phyloP scores from a whole-genome alignment of 2,797 vertebrate species.

The Leucoraja ocellata region DNA sequence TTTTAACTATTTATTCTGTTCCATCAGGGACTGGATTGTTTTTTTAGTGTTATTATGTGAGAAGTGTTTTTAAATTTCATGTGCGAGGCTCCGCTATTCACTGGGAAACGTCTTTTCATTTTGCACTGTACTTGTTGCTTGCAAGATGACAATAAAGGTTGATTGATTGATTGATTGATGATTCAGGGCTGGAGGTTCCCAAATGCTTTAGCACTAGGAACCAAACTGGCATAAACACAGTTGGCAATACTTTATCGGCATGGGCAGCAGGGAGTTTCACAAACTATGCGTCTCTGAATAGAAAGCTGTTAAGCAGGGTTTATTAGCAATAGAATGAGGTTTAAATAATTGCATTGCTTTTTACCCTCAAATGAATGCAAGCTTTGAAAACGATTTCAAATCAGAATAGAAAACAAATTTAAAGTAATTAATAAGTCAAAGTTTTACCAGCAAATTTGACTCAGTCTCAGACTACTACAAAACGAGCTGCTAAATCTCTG shows the following conservation, averaged over 20 bases:
- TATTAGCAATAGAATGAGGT: not conserved
- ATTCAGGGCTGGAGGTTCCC: not conserved
- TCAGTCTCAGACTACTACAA: not conserved
- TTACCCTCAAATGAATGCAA: not conserved
- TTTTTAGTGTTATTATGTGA: too few relatives aligned
- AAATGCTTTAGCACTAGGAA: not conserved
- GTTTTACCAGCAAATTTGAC: not conserved
- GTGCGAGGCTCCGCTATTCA: too few relatives aligned
- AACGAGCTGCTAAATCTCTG: not conserved
- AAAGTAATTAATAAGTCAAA: not conserved
- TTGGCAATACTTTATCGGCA: not conserved
- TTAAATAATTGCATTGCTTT: not conserved
- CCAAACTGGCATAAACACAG: not conserved
- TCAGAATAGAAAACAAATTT: not conserved
- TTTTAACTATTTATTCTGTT: too few relatives aligned
- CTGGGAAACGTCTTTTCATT: too few relatives aligned
- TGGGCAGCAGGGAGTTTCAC: not conserved
- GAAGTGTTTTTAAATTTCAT: too few relatives aligned
- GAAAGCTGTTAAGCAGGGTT: constrained; percentile 17
- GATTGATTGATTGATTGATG: too few relatives aligned
- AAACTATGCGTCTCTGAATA: not conserved
- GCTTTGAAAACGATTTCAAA: not conserved
- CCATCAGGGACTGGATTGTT: too few relatives aligned
- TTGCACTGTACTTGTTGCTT: too few relatives aligned
- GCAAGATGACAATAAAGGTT: too few relatives aligned